Conservation (phyloP, 2,888 invertebrate genomes). For the Hymenopus coronatus region DNA sequence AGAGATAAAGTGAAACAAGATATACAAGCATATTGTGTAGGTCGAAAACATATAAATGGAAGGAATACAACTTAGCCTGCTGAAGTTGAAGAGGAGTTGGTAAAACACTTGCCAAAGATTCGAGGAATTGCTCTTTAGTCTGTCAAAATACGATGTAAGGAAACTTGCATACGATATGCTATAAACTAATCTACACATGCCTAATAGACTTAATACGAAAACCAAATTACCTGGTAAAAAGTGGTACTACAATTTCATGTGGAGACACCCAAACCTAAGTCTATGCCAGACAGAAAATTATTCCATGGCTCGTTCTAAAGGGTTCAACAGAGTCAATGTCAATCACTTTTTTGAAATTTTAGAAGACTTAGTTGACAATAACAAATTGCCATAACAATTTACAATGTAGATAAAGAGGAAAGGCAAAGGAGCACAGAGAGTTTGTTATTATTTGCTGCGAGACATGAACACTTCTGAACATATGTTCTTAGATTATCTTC, state of each 20-base stretch:
- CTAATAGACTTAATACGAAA: background rate
- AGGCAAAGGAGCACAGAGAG: background rate
- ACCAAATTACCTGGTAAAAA: constrained; percentile 7
- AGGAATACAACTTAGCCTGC: background rate
- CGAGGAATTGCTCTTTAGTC: background rate
- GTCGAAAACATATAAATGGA: background rate
- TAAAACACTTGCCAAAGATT: background rate
- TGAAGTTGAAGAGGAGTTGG: background rate
- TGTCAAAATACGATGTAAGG: background rate
- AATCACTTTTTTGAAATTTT: background rate
- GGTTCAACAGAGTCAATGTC: background rate
- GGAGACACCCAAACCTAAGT: background rate
- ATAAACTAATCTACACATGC: background rate
- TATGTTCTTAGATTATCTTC: background rate
- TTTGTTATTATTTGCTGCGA: background rate
- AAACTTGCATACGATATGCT: background rate
- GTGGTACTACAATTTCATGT: background rate
- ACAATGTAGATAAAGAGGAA: background rate
- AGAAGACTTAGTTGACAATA: background rate
- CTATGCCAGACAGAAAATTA: background rate
- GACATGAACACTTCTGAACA: background rate
- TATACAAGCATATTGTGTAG: background rate
- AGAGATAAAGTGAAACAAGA: background rate
- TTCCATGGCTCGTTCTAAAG: constrained; percentile 5
- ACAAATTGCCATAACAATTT: background rate